phyloP scores from a whole-genome alignment of 2,888 invertebrate genomes.

The Eilema depressum region DNA sequence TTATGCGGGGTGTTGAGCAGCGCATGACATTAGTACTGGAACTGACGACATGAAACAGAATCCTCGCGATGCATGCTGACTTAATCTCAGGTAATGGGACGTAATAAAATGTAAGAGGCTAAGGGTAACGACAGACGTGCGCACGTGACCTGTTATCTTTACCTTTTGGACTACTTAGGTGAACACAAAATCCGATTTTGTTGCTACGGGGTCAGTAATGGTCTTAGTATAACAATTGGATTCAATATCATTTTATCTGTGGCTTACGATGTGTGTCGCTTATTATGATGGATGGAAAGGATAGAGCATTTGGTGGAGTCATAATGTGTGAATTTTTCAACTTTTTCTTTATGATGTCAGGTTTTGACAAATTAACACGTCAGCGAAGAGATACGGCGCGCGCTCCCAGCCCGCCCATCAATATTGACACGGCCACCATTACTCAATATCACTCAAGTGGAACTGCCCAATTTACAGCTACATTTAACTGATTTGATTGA shows the following conservation, averaged over 20 bases:
- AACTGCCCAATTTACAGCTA: conserved; percentile 85
- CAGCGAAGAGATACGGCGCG: conserved; percentile 72
- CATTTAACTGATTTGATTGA: conserved; percentile 85
- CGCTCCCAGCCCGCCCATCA: conserved; percentile 74
- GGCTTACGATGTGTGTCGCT: conserved; percentile 13
- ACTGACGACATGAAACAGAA: conserved; percentile 74
- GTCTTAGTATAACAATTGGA: conserved; percentile 30
- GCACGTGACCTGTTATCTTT: conserved; percentile 81
- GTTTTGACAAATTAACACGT: conserved; percentile 82
- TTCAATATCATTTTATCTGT: conserved; percentile 24
- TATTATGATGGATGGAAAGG: conserved; percentile 32
- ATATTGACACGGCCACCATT: conserved; percentile 79
- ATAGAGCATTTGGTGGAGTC: conserved; percentile 39
- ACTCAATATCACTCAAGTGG: conserved; percentile 84
- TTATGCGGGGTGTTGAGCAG: conserved; percentile 58
- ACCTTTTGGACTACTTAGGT: conserved; percentile 67
- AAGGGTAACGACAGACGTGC: conserved; percentile 82
- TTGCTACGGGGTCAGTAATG: conserved; percentile 47
- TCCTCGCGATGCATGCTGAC: conserved; percentile 75
- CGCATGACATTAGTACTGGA: conserved; percentile 64
- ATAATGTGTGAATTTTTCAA: conserved; percentile 61
- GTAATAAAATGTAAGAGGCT: conserved; percentile 84
- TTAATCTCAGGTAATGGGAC: conserved; percentile 83
- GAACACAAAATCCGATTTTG: conserved; percentile 70
- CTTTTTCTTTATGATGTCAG: conserved; percentile 76